Evolutionary conservation across 2,113 vertebrate species (phyloP).

Genomic region (Hemichromis elongatus): DNA sequence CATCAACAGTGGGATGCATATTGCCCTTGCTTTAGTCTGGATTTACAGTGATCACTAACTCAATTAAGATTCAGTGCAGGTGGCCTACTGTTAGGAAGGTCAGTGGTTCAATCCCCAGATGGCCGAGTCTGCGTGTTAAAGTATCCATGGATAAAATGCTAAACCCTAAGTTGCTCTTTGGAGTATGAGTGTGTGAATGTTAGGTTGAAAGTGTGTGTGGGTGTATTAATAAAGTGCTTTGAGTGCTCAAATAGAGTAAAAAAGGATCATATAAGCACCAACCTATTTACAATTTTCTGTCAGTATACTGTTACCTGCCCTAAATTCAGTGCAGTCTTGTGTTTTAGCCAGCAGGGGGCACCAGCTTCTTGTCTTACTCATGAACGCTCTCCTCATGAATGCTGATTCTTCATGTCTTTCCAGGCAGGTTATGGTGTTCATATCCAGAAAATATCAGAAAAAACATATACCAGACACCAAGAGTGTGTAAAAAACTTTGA

Average conservation of each 20-base stretch:
- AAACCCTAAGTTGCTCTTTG: not conserved
- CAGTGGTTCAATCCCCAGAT: not conserved
- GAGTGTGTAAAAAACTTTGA: not conserved
- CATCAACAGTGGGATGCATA: not conserved
- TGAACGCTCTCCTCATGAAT: not conserved
- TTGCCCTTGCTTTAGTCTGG: not conserved
- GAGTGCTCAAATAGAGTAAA: not conserved
- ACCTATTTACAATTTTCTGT: not conserved
- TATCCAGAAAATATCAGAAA: constrained; percentile 72
- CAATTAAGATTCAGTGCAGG: not conserved
- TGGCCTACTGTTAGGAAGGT: not conserved
- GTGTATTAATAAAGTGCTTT: not conserved
- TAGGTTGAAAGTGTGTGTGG: not conserved
- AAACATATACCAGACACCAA: not conserved
- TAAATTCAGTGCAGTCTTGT: not conserved
- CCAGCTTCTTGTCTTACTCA: not conserved
- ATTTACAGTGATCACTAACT: not conserved
- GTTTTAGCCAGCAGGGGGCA: constrained; percentile 16
- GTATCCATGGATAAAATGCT: not conserved
- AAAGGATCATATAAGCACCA: not conserved
- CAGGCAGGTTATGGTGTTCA: constrained; percentile 84
- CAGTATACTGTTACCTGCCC: not conserved
- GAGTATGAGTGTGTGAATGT: not conserved
- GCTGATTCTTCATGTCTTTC: not conserved
- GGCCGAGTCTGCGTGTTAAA: not conserved